Evolutionary conservation across 2,797 vertebrate species (phyloP), one percentile per base, ranked within the genome.

Genomic region (Microctenopoma lineatum): DNA sequence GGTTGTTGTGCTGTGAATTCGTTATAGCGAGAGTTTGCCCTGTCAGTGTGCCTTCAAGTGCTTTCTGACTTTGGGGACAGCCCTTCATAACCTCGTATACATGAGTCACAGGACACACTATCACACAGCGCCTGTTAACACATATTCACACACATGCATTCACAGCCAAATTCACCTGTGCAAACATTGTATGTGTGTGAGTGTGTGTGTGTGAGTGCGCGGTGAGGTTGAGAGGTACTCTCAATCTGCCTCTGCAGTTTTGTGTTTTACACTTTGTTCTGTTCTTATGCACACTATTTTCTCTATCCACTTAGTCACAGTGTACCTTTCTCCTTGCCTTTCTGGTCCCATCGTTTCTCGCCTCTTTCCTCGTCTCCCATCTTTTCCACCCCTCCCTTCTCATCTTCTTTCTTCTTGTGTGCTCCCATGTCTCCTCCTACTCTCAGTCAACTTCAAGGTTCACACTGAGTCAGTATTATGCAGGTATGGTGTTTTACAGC

Each of bases 231-330:
- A 87, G 82, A 83, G 82, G 53, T 66, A 55, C 75, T 86, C 77
- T 84, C 79, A 79, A 58, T 85, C 83, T 87, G 80, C 85, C 84
- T 83, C 84, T 89, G 81, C 84, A 81, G 58, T 66, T 86, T 54
- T 87, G 47, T 76, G 62, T 81, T 86, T 84, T 77, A 73, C 85
- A 83, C 83, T 81, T 80, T 73, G 76, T 79, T 59, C 59, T 61
- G 56, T 59, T 80, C 79, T 70, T 66, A 34, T 68, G 50, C 59
- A 47, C 70, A 71, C 54, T 73, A 61, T 69, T 79, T 71, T 84
- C 57, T 80, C 45, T n/a, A 65, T 79, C 62, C 73, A 73, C 75
- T 75, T 77, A 73, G 77, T 80, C 68, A 73, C 68, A 25, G 55
- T 38, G 61, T 41, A 51, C 70, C 63, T 75, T 60, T 80, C 65